Evolutionary conservation across 2,113 vertebrate species (phyloP), one percentile per base, ranked within the genome.

Genomic region (Stegastes partitus): DNA sequence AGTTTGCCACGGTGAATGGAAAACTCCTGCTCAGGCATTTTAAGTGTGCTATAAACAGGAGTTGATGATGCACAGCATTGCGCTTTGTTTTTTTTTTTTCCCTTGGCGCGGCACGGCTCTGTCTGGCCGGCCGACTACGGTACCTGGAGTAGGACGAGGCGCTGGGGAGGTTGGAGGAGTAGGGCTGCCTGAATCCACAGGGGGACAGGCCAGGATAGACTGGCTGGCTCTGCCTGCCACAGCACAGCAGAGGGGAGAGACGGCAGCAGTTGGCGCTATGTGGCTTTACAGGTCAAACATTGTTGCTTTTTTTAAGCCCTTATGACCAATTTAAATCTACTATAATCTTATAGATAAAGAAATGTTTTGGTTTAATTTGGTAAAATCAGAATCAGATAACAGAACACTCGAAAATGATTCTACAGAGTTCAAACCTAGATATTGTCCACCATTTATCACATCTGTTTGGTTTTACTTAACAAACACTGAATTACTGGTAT

Each of bases 131-230:
- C 83, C 80, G 81, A 89, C 86, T 87, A 96, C 96, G 67, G 94
- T 96, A 99, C 98, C 98, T 98, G 95, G 97, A 95, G 94, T 97
- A 98, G 90, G 98, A 96, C 84, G 98, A 94, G 95, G 96, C 95
- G 94, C 96, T 89, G 93, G 97, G 93, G 69, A 97, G 95, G 92
- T 96, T 94, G 74, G 97, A 95, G 63, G 96, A 93, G 90, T 96
- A 99, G 90, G 97, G 87, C 95, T 96, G 98, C 91, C 97, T 97
- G 97, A 97, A 99, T 96, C 97, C 97, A 94, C 98, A 99, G 94
- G 98, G 96, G 92, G 97, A 95, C 93, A 99, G 94, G 91, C 23
- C 61, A 19, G 98, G 96, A 95, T 98, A 99, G 94, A 98, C 96
- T 93, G 97, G 95, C 95, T 98, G 98, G 94, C 96, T 96, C 95